Evolutionary conservation across 2,113 vertebrate genomes (phyloP).

Genomic region (Campylomormyrus tamandua): DNA sequence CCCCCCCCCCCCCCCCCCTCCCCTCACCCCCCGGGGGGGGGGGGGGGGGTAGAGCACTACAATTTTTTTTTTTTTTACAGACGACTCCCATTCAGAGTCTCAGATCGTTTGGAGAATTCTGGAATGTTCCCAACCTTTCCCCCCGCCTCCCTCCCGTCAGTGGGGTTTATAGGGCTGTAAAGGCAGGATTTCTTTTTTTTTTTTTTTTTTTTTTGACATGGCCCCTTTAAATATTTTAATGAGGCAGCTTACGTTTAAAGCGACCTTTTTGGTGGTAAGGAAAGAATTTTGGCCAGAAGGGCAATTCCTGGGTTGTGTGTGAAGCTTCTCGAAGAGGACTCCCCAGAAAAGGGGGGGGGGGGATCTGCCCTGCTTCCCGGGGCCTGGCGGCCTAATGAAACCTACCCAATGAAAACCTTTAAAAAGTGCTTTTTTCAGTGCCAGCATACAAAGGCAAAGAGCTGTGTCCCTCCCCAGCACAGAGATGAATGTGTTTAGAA

Average conservation of each 20-base stretch:
- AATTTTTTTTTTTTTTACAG: not conserved
- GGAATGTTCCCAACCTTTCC: conserved; percentile 4
- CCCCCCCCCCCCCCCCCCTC: too few species aligned
- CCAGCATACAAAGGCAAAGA: not conserved
- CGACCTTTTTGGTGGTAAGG: conserved; percentile 31
- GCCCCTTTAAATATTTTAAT: conserved; percentile 35
- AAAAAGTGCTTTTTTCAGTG: not conserved
- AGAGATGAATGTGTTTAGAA: not conserved
- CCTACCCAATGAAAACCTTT: not conserved
- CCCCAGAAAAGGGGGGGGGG: not conserved
- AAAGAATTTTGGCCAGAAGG: conserved; percentile 21
- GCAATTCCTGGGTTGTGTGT: not conserved
- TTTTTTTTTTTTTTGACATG: conserved; percentile 17
- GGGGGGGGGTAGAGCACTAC: too few species aligned
- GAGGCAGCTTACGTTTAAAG: conserved; percentile 11
- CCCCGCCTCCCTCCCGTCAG: conserved; percentile 12
- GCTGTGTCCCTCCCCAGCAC: not conserved
- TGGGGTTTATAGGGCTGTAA: conserved; percentile 37
- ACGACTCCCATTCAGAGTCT: not conserved
- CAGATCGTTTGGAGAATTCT: not conserved
- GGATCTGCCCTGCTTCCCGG: not conserved
- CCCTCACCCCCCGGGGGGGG: not conserved
- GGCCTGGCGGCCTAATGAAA: not conserved
- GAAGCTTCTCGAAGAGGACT: not conserved
- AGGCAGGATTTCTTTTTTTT: conserved; percentile 24